Conservation (phyloP, 2,113 vertebrate species). For the Falcunculus frontatus region DNA sequence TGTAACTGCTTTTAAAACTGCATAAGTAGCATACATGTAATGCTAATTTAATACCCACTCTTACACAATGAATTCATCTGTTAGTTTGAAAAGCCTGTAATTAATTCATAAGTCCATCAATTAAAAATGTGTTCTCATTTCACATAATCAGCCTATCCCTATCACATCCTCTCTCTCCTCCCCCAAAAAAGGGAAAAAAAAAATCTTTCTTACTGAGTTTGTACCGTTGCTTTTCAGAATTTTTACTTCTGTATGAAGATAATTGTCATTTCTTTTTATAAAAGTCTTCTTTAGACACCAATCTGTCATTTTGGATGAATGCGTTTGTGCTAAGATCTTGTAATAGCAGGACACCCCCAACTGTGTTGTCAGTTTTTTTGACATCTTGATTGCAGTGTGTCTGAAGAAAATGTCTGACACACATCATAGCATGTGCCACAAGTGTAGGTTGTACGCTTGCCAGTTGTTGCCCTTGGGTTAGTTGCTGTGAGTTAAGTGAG, state of each 20-base stretch:
- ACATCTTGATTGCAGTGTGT: conserved; percentile 30
- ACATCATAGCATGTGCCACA: neutral
- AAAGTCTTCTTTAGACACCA: neutral
- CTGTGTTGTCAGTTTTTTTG: conserved; percentile 18
- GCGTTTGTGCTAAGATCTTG: neutral
- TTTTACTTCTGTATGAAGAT: neutral
- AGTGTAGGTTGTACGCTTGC: neutral
- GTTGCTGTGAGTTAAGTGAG: neutral
- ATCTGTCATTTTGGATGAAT: conserved; percentile 23
- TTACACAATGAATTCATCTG: neutral
- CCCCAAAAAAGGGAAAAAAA: fast-evolving
- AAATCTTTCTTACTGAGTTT: neutral
- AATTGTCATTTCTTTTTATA: neutral
- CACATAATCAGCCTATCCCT: neutral
- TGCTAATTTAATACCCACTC: neutral
- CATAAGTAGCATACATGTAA: fast-evolving
- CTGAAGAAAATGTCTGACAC: conserved; percentile 5
- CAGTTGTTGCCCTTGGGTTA: neutral
- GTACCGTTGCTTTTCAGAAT: neutral
- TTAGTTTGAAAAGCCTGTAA: neutral
- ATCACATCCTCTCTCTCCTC: neutral
- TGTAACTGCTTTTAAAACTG: neutral
- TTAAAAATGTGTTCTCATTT: neutral
- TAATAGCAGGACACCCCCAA: conserved; percentile 10
- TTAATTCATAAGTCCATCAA: neutral